Percentiles rank a stretch among this genome's conserved stretches.
phyloP scores from a whole-genome alignment of 2,888 invertebrate genomes.

The Lasioglossum marginatum region DNA sequence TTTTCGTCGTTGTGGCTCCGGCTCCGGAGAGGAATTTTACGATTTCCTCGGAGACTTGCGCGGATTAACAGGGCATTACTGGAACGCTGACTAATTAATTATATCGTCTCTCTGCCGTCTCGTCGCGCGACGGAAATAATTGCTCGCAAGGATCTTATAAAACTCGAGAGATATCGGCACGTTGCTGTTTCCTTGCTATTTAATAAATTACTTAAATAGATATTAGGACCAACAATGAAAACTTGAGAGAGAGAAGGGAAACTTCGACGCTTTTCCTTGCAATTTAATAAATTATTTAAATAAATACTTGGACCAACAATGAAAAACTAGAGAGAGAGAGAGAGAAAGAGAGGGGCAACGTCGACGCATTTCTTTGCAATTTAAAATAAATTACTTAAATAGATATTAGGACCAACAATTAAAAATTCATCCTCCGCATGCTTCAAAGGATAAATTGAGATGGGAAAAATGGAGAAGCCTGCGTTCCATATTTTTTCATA shows the following conservation, averaged over 20 bases:
- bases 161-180: not conserved
- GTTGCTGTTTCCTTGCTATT: not conserved
- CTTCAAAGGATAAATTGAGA: too few species aligned
- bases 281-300: too few species aligned
- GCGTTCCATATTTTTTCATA: not conserved
- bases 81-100: conserved; percentile 2
- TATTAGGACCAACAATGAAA: not conserved
- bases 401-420: not conserved
- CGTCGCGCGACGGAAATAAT: not conserved
- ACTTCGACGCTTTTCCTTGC: too few species aligned
- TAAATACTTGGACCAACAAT: too few species aligned
- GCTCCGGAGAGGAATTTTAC: conserved; percentile 13
- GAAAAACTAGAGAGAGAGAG: too few species aligned
- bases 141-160: not conserved
- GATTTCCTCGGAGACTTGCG: not conserved
- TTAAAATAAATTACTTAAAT: not conserved
- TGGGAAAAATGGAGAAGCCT: too few species aligned
- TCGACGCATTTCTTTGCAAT: too few species aligned
- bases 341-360: too few species aligned
- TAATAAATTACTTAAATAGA: not conserved
- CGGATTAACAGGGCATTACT: not conserved
- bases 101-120: not conserved
- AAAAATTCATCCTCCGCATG: too few species aligned
- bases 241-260: not conserved
- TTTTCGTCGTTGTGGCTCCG: not conserved